Conservation (phyloP, 2,888 invertebrate genomes). For the Scelioninae gen. 1 region DNA sequence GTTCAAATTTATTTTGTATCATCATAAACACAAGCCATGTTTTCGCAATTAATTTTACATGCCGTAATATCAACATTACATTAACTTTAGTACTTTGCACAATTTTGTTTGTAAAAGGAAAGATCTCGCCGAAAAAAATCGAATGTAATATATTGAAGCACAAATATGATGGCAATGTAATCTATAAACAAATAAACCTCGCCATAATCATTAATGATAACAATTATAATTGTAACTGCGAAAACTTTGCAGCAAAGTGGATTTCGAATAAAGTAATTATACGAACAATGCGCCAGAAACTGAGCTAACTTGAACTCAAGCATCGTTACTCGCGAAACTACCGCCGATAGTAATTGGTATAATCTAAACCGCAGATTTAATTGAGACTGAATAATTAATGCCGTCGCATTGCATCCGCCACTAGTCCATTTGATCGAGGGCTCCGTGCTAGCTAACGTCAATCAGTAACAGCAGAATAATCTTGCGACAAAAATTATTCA, state of each 20-base stretch:
- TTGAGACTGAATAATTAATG: conserved; percentile 76
- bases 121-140: not conserved
- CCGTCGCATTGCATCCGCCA: conserved; percentile 61
- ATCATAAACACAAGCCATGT: not conserved
- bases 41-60: not conserved
- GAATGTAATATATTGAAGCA: not conserved
- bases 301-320: conserved; percentile 67
- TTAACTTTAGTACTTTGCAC: no score
- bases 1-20: conserved; percentile 8
- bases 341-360: conserved; percentile 72
- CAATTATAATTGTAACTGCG: conserved; percentile 52
- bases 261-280: conserved; percentile 69
- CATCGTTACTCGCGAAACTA: conserved; percentile 66
- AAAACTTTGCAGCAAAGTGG: conserved; percentile 58
- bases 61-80: no score
- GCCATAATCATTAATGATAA: conserved; percentile 45
- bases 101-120: no score
- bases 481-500: conserved; percentile 48
- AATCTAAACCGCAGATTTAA: conserved; percentile 74
- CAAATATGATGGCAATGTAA: not conserved
- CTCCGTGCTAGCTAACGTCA: conserved; percentile 37
- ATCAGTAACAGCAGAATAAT: conserved; percentile 40
- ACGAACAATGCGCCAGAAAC: conserved; percentile 64
- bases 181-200: conserved; percentile 27
- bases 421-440: conserved; percentile 59